phyloP scores from a whole-genome alignment of 53 echinoderm and acorn worm species.

The Antedon mediterranea region DNA sequence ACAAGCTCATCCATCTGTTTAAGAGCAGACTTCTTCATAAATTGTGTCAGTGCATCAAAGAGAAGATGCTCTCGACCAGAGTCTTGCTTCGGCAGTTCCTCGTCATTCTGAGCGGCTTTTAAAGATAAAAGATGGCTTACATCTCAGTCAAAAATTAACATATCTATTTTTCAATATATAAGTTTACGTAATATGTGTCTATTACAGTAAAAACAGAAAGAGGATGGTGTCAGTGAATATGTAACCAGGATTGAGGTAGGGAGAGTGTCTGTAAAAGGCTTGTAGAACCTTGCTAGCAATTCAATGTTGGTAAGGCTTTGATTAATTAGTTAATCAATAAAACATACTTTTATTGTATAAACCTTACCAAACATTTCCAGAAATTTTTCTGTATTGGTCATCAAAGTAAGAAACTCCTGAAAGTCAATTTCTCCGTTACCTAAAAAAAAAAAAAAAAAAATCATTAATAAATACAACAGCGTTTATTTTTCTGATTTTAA shows the following conservation, averaged over 20 bases:
- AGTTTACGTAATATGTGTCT: too few relatives aligned
- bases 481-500: too few relatives aligned
- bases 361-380: conserved; percentile 80
- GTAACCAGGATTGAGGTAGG: too few relatives aligned
- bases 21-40: conserved; percentile 91
- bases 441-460: conserved; percentile 15
- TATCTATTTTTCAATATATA: too few relatives aligned
- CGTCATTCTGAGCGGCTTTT: conserved; percentile 56
- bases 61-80: conserved; percentile 48
- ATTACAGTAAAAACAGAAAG: too few relatives aligned
- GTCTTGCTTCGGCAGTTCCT: conserved; percentile 14
- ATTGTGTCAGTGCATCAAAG: conserved; percentile 89
- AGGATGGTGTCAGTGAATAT: too few relatives aligned
- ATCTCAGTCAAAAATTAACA: too few relatives aligned
- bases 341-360: not conserved
- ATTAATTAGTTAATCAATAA: too few relatives aligned
- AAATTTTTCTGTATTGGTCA: conserved; percentile 96
- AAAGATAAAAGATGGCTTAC: not conserved
- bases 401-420: conserved; percentile 70
- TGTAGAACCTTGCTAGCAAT: too few relatives aligned
- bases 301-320: too few relatives aligned
- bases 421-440: conserved; percentile 97
- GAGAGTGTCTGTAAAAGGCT: too few relatives aligned
- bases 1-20: conserved; percentile 92
- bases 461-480: too few relatives aligned